phyloP scores from a whole-genome alignment of 2,113 vertebrate genomes.

The Thamnophis sirtalis region DNA sequence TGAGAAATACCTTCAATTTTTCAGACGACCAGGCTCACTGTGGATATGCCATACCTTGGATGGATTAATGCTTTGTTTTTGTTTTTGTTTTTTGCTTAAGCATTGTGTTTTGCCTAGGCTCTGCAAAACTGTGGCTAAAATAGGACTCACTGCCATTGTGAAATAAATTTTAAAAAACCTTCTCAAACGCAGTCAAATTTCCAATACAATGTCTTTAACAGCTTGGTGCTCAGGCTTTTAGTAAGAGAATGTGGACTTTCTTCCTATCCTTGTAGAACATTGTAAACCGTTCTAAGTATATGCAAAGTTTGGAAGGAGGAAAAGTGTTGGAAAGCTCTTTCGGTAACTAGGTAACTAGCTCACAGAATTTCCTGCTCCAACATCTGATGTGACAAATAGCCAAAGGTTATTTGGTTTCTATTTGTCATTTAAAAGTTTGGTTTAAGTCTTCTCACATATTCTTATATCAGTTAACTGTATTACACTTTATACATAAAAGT shows the following conservation, averaged over 20 bases:
- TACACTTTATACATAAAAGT: background rate
- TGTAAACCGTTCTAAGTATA: background rate
- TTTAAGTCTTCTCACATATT: background rate
- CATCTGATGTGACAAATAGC: background rate
- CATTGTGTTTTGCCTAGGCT: too few species aligned
- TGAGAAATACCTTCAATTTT: background rate
- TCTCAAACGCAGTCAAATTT: background rate
- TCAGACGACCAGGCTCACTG: background rate
- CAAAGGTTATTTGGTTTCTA: background rate
- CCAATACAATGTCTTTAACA: background rate
- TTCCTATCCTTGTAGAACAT: background rate
- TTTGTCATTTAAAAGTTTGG: background rate
- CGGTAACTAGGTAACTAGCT: background rate
- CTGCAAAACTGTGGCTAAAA: background rate
- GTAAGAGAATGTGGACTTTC: background rate
- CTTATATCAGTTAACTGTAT: background rate
- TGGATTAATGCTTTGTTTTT: background rate
- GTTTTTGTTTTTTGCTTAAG: too few species aligned
- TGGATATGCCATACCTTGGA: background rate
- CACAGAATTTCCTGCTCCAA: background rate
- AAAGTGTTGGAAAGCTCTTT: background rate
- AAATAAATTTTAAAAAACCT: background rate
- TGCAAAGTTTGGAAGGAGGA: background rate
- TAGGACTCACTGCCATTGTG: background rate
- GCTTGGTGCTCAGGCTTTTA: background rate